Evolutionary conservation across 2,797 vertebrate genomes (phyloP), one percentile per base, ranked within the genome.

Genomic region (Pampus argenteus): DNA sequence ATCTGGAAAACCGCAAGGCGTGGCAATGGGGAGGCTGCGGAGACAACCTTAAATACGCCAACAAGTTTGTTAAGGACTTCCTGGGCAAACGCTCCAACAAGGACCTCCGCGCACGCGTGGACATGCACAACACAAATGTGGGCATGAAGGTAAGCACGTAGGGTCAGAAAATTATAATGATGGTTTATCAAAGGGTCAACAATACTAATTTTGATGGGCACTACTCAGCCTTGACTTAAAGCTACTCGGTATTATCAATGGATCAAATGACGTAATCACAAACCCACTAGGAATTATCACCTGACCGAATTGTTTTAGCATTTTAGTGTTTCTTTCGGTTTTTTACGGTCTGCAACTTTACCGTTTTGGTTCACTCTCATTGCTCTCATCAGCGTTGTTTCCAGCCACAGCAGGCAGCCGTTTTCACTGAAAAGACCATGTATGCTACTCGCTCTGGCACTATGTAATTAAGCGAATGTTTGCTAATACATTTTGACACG

Each of bases 1-100:
- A 99, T 88, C 91, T 99, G 92, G 97, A 99, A 93, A 99, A 99
- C 93, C 94, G 97, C 0, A 97, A 99, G 81, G 98, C 98, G 48
- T 99, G 98, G 98, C 98, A 99, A 90, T 99, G 98, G 98, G 98
- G 98, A 0, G 98, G 98, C 89, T 99, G 98, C 0, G 98, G 98
- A 0, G 98, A 99, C 94, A 99, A 99, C 90, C 96, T 99, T 55
- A 99, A 99, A 70, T 99, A 98, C 81, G 98, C 98, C 93, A 98
- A 98, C 94, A 99, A 99, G 85, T 99, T 99, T 23, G 97, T 98
- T 86, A 99, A 98, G 88, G 98, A 99, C 89, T 99, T 99, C 94
- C 93, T 99, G 82, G 97, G 97, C 82, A 96, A 97, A 91, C 96
- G 97, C 78, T 96, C 97, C 18, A 97, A 97, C 93, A 97, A 98